Percentiles rank a stretch among this genome's conserved stretches.
phyloP scores from a whole-genome alignment of 2,888 invertebrate genomes.

The Xestoiulus laeticollis region DNA sequence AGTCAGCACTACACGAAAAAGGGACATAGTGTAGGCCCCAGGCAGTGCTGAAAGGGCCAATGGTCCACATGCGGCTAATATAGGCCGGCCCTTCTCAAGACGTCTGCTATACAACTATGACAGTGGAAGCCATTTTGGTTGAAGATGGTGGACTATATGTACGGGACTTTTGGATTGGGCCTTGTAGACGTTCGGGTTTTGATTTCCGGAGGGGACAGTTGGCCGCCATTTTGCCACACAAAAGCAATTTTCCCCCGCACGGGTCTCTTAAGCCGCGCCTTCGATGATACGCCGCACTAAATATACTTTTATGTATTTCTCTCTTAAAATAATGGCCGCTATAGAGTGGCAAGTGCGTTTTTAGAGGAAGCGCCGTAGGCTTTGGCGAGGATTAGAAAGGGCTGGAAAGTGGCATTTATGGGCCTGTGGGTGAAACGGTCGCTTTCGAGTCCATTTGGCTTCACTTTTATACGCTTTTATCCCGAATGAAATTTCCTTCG shows the following conservation, averaged over 20 bases:
- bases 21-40: too few relatives aligned
- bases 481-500: slow-evolving; percentile 43
- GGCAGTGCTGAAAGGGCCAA: too few relatives aligned
- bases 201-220: neutral
- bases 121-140: neutral
- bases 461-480: slow-evolving; percentile 40
- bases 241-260: neutral
- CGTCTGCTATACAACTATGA: too few relatives aligned
- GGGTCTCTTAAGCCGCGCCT: slow-evolving; percentile 23
- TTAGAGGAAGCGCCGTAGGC: neutral
- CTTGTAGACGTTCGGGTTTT: neutral
- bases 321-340: slow-evolving; percentile 43
- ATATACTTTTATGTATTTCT: slow-evolving; percentile 39
- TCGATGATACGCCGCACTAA: slow-evolving; percentile 27
- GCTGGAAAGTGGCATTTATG: slow-evolving; percentile 36
- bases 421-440: slow-evolving; percentile 39
- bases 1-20: too few relatives aligned
- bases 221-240: neutral
- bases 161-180: neutral
- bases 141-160: neutral
- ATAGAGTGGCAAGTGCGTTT: slow-evolving; percentile 43
- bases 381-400: neutral
- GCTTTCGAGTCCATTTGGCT: slow-evolving; percentile 39
- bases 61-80: too few relatives aligned
- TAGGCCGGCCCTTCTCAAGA: too few relatives aligned